Evolutionary conservation across 2,797 vertebrate species (phyloP), one percentile per base, ranked within the genome.

Genomic region (Caiman crocodilus): DNA sequence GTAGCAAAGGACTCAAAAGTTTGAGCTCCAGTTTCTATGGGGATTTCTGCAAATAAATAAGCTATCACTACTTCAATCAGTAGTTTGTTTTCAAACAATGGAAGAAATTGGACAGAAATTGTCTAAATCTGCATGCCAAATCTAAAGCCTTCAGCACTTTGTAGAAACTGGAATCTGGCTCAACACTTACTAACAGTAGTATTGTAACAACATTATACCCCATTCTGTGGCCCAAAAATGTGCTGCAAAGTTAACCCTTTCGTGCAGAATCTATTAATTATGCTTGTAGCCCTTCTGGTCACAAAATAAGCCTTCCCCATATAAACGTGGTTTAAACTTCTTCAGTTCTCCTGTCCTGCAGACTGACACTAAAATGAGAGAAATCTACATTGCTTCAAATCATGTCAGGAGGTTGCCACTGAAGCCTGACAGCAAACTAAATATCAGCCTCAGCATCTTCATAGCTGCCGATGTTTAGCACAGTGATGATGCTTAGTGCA

Each of bases 11-110:
- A 67, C 30, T 67, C 65, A n/a, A 14, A 32, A 86, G 87, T 77
- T 60, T 89, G 64, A 86, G 69, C 71, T 81, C 32, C n/a, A 23
- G 88, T 96, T 95, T 91, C 95, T 91, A 86, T 80, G 85, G 94
- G 92, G 91, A 93, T 58, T 79, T 78, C 74, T 90, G 88, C 78
- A 95, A 91, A 91, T 88, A 96, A 95, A 93, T 85, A 87, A 90
- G 84, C 79, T 82, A 92, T 63, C 58, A 82, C 3, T 82, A 73
- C 95, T 95, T 94, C 77, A 78, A 91, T 88, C 67, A 85, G 77
- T 56, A 81, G 65, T 87, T 64, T 81, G 25, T 90, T 92, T 91
- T 56, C 71, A 87, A 85, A 94, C 7, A 82, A 85, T 78, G 78
- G 76, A 76, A 75, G n/a, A 17, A 16, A 64, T n/a, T 64, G 28